Conservation (phyloP, 1,140 invertebrate species). For the Lordiphosa mommai region DNA sequence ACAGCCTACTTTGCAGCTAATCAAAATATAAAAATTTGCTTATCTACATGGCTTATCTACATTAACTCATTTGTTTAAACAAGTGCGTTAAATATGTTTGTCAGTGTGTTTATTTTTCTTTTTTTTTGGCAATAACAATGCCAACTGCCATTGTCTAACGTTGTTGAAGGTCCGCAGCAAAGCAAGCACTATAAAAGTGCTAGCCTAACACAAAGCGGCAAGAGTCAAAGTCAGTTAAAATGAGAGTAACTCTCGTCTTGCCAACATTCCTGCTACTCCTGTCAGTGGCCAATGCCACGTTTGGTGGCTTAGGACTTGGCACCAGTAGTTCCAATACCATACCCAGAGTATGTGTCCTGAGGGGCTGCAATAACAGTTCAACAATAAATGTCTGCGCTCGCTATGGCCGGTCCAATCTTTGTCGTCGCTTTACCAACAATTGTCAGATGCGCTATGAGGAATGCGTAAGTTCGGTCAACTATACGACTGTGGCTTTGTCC, state of each 20-base stretch:
- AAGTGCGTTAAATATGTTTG: too few relatives aligned
- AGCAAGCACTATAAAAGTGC: constrained; percentile 25
- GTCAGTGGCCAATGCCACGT: not conserved
- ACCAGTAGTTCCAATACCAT: constrained; percentile 4
- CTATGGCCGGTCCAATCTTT: constrained; percentile 53
- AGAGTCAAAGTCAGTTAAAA: constrained; percentile 12
- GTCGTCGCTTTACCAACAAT: constrained; percentile 47
- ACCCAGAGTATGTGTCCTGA: constrained; percentile 34
- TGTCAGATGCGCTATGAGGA: constrained; percentile 36
- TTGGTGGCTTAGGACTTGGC: not conserved
- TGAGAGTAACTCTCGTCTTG: constrained; percentile 25
- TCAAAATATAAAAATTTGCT: too few relatives aligned
- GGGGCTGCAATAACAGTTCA: constrained; percentile 23
- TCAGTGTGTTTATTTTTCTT: too few relatives aligned
- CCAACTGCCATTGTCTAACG: too few relatives aligned
- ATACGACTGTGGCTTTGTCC: constrained; percentile 25
- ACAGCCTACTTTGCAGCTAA: too few relatives aligned
- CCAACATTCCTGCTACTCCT: constrained; percentile 24
- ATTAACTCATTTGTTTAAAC: too few relatives aligned
- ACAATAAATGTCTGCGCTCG: constrained; percentile 34
- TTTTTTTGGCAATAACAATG: too few relatives aligned
- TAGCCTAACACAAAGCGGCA: not conserved
- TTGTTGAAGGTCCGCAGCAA: too few relatives aligned
- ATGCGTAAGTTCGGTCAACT: constrained; percentile 18
- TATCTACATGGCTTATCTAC: too few relatives aligned